These are phyloP conservation scores for Chironomus riparius DNA, from an alignment of 2,888 invertebrate species.

Conservation along the genomic window DNA sequence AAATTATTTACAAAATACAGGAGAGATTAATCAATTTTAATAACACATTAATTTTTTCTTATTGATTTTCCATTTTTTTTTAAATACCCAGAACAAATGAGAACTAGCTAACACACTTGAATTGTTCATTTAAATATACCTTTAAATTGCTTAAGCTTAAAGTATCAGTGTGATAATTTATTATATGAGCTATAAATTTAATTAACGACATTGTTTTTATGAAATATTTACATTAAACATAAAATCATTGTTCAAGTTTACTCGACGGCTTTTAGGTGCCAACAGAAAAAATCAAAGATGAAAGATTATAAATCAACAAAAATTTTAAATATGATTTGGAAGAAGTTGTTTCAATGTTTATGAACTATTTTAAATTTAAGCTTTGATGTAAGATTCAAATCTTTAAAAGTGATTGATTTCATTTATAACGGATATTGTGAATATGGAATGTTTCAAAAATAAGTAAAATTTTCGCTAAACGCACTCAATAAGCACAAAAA, in stretches of 20 bases:
- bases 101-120: background rate
- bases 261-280: background rate
- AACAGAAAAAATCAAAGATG: background rate
- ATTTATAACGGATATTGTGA: too few species aligned
- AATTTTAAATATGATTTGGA: background rate
- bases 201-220: background rate
- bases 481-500: too few species aligned
- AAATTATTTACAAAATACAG: background rate
- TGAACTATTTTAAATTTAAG: too few species aligned
- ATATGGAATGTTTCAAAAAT: too few species aligned
- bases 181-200: background rate
- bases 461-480: too few species aligned
- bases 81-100: slow-evolving; percentile 4
- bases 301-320: background rate
- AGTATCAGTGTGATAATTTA: background rate
- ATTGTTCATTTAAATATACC: too few species aligned
- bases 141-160: background rate
- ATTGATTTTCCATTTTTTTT: background rate
- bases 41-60: background rate
- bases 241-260: background rate
- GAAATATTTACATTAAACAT: background rate
- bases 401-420: too few species aligned
- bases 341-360: too few species aligned
- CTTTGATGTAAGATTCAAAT: too few species aligned
- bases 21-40: background rate